phyloP scores from a whole-genome alignment of 2,113 vertebrate species.

The Ameiurus melas region DNA sequence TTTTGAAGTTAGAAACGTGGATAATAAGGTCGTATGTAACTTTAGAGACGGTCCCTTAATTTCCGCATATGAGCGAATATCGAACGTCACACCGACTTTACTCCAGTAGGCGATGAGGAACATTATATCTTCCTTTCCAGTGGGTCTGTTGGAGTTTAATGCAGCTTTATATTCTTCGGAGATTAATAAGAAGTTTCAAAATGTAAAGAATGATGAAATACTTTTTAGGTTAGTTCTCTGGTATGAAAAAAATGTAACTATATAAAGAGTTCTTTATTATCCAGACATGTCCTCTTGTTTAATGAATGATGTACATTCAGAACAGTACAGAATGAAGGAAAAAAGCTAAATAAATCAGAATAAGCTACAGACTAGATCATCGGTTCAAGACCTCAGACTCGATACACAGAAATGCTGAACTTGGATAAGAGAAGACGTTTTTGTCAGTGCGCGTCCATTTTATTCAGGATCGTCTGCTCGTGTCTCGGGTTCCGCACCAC shows the following conservation, averaged over 20 bases:
- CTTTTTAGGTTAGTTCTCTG: not conserved
- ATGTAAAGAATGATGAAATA: not conserved
- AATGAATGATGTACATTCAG: not conserved
- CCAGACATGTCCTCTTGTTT: not conserved
- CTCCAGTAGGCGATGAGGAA: not conserved
- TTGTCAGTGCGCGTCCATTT: slow-evolving; percentile 9
- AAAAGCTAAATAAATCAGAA: not conserved
- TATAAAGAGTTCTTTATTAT: not conserved
- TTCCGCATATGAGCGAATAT: too few relatives aligned
- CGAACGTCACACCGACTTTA: too few relatives aligned
- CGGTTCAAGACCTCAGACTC: slow-evolving; percentile 1
- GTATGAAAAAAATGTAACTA: too few relatives aligned
- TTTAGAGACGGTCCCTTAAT: too few relatives aligned
- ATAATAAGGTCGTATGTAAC: too few relatives aligned
- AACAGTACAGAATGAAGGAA: slow-evolving; percentile 3
- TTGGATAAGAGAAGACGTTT: not conserved
- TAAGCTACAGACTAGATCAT: not conserved
- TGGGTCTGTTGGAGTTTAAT: too few relatives aligned
- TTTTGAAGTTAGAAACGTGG: too few relatives aligned
- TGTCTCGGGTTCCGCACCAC: slow-evolving; percentile 27
- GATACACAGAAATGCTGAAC: not conserved
- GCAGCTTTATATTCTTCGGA: not conserved
- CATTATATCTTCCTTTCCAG: not conserved
- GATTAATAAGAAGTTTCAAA: not conserved
- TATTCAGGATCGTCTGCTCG: slow-evolving; percentile 34